Conservation (phyloP, 2,888 invertebrate genomes). For the Drosophila emarginata region DNA sequence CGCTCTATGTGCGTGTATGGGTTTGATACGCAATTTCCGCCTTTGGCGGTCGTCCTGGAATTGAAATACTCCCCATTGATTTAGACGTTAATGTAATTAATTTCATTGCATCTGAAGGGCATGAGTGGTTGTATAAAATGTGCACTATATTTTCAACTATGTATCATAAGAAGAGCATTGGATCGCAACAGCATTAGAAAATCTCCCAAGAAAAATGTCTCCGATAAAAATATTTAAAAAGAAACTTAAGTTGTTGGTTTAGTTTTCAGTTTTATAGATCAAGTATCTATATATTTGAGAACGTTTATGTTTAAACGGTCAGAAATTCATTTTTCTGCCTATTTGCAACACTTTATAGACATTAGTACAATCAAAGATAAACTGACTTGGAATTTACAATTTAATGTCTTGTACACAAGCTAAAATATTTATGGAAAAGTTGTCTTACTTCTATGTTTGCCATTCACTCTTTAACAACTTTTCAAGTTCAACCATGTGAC, state of each 20-base stretch:
- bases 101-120: neutral
- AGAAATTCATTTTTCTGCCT: too few species aligned
- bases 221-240: too few species aligned
- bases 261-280: too few species aligned
- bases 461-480: slow-evolving; percentile 23
- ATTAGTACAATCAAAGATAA: too few species aligned
- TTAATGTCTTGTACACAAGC: neutral
- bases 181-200: too few species aligned
- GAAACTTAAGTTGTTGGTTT: too few species aligned
- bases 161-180: too few species aligned
- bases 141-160: neutral
- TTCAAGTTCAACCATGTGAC: slow-evolving; percentile 39
- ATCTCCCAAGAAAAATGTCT: too few species aligned
- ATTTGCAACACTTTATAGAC: too few species aligned
- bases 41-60: slow-evolving; percentile 7
- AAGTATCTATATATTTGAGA: too few species aligned
- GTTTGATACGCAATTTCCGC: slow-evolving; percentile 39
- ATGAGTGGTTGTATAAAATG: neutral
- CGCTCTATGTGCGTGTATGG: slow-evolving; percentile 9
- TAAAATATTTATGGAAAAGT: neutral
- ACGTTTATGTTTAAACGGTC: too few species aligned
- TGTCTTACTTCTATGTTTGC: slow-evolving; percentile 10
- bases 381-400: too few species aligned
- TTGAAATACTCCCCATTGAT: neutral
- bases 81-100: slow-evolving; percentile 14